Evolutionary conservation across 1,140 invertebrate genomes (phyloP).

Genomic region (Manduca sexta): DNA sequence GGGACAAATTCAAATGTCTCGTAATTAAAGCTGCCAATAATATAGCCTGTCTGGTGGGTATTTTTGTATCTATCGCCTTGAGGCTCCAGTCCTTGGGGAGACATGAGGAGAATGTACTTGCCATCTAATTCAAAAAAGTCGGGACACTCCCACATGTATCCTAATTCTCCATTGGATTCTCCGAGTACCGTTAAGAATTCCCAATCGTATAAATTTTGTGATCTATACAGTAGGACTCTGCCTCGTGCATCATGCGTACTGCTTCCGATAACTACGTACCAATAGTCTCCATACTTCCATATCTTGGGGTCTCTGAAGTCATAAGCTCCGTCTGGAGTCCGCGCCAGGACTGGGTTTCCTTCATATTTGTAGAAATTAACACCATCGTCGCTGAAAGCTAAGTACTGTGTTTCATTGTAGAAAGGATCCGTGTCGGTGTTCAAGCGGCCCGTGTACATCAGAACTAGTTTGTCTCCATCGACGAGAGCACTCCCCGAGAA

Average conservation of each 20-base stretch:
- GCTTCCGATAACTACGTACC: constrained; percentile 59
- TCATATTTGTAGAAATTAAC: constrained; percentile 54
- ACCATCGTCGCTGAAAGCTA: constrained; percentile 56
- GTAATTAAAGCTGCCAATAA: constrained; percentile 58
- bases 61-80: constrained; percentile 65
- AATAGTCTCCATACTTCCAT: constrained; percentile 56
- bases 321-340: constrained; percentile 38
- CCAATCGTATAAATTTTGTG: constrained; percentile 51
- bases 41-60: constrained; percentile 56
- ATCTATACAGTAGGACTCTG: constrained; percentile 56
- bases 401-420: constrained; percentile 53
- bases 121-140: constrained; percentile 62
- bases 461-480: constrained; percentile 34
- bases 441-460: constrained; percentile 59
- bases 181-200: constrained; percentile 51
- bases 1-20: constrained; percentile 48
- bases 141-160: constrained; percentile 67
- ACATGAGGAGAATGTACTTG: constrained; percentile 57
- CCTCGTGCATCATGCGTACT: constrained; percentile 51
- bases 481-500: constrained; percentile 62
- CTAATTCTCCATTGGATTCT: constrained; percentile 48
- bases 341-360: constrained; percentile 51
- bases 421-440: constrained; percentile 30
- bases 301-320: constrained; percentile 69
- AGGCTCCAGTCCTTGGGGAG: constrained; percentile 53